A percentile compares a stretch with the other conserved stretches of the same genome.
Conservation (phyloP, 2,888 invertebrate genomes). For the Sipunculus nudus region DNA sequence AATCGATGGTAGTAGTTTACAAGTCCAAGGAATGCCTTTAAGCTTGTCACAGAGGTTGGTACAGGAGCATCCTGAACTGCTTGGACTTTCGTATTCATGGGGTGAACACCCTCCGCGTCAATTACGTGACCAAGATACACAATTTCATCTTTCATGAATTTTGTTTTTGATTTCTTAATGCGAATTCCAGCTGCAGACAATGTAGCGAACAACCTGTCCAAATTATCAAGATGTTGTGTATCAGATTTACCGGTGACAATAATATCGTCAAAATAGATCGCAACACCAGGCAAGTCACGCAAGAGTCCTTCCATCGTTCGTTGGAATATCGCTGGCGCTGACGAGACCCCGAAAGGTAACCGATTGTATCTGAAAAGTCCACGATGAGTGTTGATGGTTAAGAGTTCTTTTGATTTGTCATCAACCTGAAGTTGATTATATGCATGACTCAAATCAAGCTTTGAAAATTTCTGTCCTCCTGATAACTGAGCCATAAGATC, state of each 20-base stretch:
- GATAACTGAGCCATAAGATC: conserved; percentile 25
- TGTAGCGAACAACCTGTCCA: neutral
- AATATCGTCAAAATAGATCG: too few relatives aligned
- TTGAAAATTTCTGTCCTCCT: conserved; percentile 30
- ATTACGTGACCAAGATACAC: conserved; percentile 1
- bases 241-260: too few relatives aligned
- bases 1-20: neutral
- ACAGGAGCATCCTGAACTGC: neutral
- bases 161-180: neutral
- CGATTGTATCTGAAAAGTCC: conserved; percentile 6
- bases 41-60: conserved; percentile 1
- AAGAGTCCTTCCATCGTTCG: neutral
- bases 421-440: conserved; percentile 28
- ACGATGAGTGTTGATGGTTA: conserved; percentile 4
- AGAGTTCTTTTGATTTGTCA: too few relatives aligned
- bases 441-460: conserved; percentile 43
- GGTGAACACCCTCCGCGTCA: neutral
- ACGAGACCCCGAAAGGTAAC: neutral
- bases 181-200: neutral
- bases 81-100: neutral
- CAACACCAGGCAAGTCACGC: neutral
- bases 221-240: neutral
- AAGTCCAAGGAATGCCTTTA: conserved; percentile 6
- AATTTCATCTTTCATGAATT: neutral
- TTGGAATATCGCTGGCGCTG: neutral